These are phyloP conservation scores for Lepidochrysops patricia DNA, from an alignment of 2,888 invertebrate genomes.

Conservation along the genomic window DNA sequence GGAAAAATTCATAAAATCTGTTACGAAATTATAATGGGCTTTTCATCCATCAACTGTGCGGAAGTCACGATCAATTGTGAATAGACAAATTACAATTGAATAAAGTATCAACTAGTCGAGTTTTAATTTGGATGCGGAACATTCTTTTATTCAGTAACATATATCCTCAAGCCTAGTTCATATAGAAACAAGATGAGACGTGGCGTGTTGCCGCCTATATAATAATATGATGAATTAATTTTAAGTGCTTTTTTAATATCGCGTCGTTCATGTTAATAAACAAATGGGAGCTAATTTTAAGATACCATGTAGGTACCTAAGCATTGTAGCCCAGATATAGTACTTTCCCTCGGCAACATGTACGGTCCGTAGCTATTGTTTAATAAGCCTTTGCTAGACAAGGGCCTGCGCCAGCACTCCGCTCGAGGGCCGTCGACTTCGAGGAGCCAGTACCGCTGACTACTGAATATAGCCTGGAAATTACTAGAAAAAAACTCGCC, in stretches of 20 bases:
- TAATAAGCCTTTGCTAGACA: neutral
- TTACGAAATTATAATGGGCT: conserved; percentile 55
- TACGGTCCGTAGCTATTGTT: neutral
- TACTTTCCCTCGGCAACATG: neutral
- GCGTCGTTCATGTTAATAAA: too few relatives aligned
- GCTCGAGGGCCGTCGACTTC: neutral
- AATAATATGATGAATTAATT: too few relatives aligned
- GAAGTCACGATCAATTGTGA: conserved; percentile 23
- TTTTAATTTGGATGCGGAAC: too few relatives aligned
- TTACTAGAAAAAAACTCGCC: neutral
- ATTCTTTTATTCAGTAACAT: too few relatives aligned
- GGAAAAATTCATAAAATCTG: conserved; percentile 61
- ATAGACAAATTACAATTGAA: conserved; percentile 6
- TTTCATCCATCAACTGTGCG: conserved; percentile 65
- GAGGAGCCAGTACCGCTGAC: neutral
- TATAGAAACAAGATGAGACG: too few relatives aligned
- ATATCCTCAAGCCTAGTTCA: too few relatives aligned
- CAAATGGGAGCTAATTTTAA: too few relatives aligned
- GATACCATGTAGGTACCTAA: too few relatives aligned
- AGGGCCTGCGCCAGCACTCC: neutral
- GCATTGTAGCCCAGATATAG: too few relatives aligned
- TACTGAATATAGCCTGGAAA: neutral
- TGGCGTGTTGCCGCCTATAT: too few relatives aligned
- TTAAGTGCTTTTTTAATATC: too few relatives aligned
- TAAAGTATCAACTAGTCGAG: neutral